Percentiles rank a stretch among this genome's conserved stretches.
These are phyloP conservation scores for Aporrectodea caliginosa DNA, from an alignment of 1,140 invertebrate species.

Conservation along the genomic window DNA sequence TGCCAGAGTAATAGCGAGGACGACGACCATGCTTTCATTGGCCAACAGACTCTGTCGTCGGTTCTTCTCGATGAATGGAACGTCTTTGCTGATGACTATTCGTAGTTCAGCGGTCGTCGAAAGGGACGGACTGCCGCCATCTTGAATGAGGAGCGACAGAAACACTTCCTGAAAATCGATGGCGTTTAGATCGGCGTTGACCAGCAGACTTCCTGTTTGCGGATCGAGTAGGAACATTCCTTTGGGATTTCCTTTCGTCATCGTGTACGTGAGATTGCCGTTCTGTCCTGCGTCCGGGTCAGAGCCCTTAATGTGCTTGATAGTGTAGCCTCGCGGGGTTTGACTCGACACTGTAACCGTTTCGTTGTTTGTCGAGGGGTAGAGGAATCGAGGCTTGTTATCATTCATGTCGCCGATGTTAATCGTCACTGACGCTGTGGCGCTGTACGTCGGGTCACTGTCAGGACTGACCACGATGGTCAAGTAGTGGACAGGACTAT, in stretches of 20 bases:
- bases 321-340: not conserved
- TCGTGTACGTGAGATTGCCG: slow-evolving; percentile 5
- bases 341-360: slow-evolving; percentile 18
- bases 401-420: slow-evolving; percentile 28
- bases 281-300: slow-evolving; percentile 10
- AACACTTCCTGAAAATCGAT: not conserved
- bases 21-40: slow-evolving; percentile 16
- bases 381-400: slow-evolving; percentile 17
- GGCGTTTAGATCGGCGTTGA: not conserved
- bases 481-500: not conserved
- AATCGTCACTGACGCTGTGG: slow-evolving; percentile 13
- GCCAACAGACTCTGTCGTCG: slow-evolving; percentile 5
- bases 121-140: slow-evolving; percentile 10
- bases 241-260: not conserved
- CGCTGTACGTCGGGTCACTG: not conserved
- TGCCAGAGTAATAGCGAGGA: slow-evolving; percentile 11
- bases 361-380: slow-evolving; percentile 14
- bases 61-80: not conserved
- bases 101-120: slow-evolving; percentile 9
- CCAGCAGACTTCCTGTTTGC: not conserved
- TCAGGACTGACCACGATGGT: not conserved
- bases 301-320: not conserved
- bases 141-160: slow-evolving; percentile 6
- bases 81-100: not conserved
- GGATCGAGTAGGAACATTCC: not conserved